These are phyloP conservation scores for Druon quercuslanigerum DNA, from an alignment of 1,140 invertebrate genomes.

Conservation along the genomic window DNA sequence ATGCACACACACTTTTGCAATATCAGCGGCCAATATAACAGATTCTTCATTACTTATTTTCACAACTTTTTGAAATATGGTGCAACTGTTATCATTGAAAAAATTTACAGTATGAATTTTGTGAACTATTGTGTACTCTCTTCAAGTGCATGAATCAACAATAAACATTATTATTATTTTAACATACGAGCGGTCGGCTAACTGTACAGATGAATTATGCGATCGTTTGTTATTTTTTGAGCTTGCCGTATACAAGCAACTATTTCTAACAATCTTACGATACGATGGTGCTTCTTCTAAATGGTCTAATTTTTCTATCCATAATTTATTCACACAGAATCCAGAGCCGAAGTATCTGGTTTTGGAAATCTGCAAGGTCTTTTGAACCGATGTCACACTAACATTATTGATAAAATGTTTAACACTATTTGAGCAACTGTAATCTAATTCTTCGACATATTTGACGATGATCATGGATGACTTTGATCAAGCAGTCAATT, in stretches of 20 bases:
- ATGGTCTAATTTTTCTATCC: too few relatives aligned
- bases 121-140: too few relatives aligned
- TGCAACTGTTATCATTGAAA: constrained; percentile 9
- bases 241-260: constrained; percentile 35
- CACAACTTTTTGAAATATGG: neutral
- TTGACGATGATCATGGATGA: too few relatives aligned
- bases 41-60: constrained; percentile 4
- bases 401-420: neutral
- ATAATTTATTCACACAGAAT: too few relatives aligned
- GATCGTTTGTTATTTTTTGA: constrained; percentile 35
- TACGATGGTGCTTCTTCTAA: constrained; percentile 7
- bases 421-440: neutral
- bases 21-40: constrained; percentile 13
- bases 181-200: constrained; percentile 35
- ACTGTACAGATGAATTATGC: constrained; percentile 43
- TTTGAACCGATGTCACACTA: neutral
- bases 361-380: neutral
- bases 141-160: constrained; percentile 36
- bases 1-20: neutral
- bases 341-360: constrained; percentile 25
- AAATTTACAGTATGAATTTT: too few relatives aligned
- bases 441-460: too few relatives aligned
- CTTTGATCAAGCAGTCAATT: too few relatives aligned
- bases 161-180: constrained; percentile 45
- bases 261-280: constrained; percentile 39